Conservation (phyloP, 1,140 invertebrate genomes). For the Pseudomyrmex flavicornis region DNA sequence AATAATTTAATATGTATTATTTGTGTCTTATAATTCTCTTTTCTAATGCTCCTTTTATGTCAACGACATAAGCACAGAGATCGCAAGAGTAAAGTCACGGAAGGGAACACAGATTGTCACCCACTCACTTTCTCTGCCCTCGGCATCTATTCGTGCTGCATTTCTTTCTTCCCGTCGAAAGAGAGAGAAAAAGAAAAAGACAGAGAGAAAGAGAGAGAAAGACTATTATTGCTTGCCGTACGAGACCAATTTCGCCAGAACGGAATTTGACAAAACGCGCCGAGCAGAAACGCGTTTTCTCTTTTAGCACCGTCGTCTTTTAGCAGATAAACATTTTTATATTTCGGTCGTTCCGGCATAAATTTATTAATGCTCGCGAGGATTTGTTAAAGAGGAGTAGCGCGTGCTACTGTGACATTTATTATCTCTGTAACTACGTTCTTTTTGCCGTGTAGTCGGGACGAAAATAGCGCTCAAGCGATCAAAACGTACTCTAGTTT, state of each 20-base stretch:
- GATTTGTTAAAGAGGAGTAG: constrained; percentile 19
- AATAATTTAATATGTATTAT: not conserved
- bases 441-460: not conserved
- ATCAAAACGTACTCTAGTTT: constrained; percentile 2
- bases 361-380: constrained; percentile 31
- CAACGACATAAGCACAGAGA: not conserved
- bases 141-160: constrained; percentile 69
- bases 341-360: not conserved
- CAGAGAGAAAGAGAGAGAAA: not conserved
- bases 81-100: constrained; percentile 63
- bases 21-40: not conserved
- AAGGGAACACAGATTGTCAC: constrained; percentile 74
- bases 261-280: not conserved
- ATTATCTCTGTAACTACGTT: constrained; percentile 5
- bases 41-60: not conserved
- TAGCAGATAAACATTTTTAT: constrained; percentile 32
- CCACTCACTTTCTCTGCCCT: constrained; percentile 76
- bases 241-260: constrained; percentile 11
- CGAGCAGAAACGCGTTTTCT: not conserved
- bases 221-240: not conserved
- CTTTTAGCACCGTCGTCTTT: not conserved
- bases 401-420: constrained; percentile 1
- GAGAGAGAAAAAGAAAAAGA: too few species aligned
- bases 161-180: constrained; percentile 3
- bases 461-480: constrained; percentile 15